Base-by-base conservation (phyloP, 1,140 invertebrate genomes). In the Apis dorsata region DNA sequence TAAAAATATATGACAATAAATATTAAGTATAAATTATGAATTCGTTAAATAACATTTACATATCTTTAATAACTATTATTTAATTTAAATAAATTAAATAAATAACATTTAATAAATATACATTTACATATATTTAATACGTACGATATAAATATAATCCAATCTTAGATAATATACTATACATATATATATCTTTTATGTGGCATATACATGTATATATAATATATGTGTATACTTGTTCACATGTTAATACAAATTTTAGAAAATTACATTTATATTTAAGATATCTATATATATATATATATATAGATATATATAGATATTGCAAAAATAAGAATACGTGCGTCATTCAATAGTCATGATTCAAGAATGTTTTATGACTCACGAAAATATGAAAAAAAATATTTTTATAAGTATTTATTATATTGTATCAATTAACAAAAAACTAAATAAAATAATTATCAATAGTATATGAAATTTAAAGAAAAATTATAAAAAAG, bases 271-370 rank as follows among this genome's bases (percentile, higher is more conserved):
- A 51, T 51, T 28, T n/a, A 12, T 28, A 1, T 17, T 60, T 13
- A 28, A 51, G 17, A 60, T 24, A 65, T 51, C 59, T 60, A 60
- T 11, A 4, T 19, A 55, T 68, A 15, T 28, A 28, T 65, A 28
- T 8, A 21, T 9, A n/a, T 17, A 8, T 34, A 65, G 11, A 44
- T 44, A 44, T 7, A 44, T 44, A 44, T 44, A 44, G 0, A 44
- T 44, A 0, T 44, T 44, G 34, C 34, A 44, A 44, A 44, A 44
- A 44, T 44, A 44, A 44, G 5, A 44, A 44, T 44, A 44, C 21
- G 13, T 79, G 19, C 49, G 78, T 73, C 59, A 80, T 73, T 63
- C 12, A 12, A 55, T 60, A 63, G 44, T 62, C 44, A 79, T n/a
- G 9, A 44, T 12, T 70, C 44, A 49, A 10, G 19, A 12, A n/a